These are phyloP conservation scores for Leptinotarsa lineolata DNA, from an alignment of 1,140 invertebrate genomes.

Conservation along the genomic window DNA sequence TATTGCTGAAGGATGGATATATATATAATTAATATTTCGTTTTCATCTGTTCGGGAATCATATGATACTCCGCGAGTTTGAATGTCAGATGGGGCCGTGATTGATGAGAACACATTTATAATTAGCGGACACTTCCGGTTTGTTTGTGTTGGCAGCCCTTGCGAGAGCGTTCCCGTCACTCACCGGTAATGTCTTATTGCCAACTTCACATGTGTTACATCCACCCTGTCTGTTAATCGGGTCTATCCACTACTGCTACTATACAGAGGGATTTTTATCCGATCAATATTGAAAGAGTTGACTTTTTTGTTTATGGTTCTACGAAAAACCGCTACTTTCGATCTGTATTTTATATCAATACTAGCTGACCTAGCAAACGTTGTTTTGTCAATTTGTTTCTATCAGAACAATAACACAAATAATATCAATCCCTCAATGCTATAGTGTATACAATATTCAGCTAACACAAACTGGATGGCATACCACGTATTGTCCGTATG, in stretches of 20 bases:
- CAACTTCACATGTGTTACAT: slow-evolving; percentile 47
- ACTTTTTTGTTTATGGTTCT: no score
- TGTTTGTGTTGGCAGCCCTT: slow-evolving; percentile 53
- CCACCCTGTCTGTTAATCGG: slow-evolving; percentile 21
- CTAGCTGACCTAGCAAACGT: no score
- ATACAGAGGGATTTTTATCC: no score
- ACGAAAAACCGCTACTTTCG: no score
- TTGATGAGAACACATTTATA: slow-evolving; percentile 55
- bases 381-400: no score
- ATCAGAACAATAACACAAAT: no score
- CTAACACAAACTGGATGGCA: no score
- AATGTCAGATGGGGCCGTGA: slow-evolving; percentile 48
- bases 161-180: slow-evolving; percentile 50
- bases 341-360: no score
- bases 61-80: slow-evolving; percentile 28
- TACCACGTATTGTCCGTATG: no score
- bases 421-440: no score
- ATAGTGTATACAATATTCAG: no score
- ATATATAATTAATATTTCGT: slow-evolving; percentile 36
- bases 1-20: slow-evolving; percentile 1
- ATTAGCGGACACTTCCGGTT: slow-evolving; percentile 56
- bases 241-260: neutral
- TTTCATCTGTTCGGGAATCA: slow-evolving; percentile 36
- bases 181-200: slow-evolving; percentile 48
- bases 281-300: no score